Evolutionary conservation across 2,888 invertebrate species (phyloP).

Genomic region (Lasioglossum calceatum): DNA sequence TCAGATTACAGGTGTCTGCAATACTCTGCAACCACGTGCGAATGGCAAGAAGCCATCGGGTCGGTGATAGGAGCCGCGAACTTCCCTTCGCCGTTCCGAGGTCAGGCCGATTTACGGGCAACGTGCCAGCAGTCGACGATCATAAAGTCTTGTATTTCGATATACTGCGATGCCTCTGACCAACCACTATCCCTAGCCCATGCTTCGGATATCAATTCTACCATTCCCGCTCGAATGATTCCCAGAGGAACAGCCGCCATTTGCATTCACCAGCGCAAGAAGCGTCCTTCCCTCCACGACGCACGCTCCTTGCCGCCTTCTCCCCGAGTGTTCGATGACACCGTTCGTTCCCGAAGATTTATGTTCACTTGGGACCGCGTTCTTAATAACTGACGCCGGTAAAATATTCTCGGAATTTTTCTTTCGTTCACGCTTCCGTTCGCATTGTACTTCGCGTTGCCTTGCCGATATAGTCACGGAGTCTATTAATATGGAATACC

Average conservation of each 20-base stretch:
- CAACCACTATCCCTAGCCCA: slow-evolving; percentile 60
- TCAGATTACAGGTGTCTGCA: slow-evolving; percentile 58
- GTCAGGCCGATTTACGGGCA: slow-evolving; percentile 70
- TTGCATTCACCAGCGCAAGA: slow-evolving; percentile 34
- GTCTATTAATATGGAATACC: neutral
- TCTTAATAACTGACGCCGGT: slow-evolving; percentile 8
- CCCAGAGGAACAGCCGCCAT: slow-evolving; percentile 48
- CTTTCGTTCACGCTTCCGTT: neutral
- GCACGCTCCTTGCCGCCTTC: neutral
- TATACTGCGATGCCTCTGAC: slow-evolving; percentile 59
- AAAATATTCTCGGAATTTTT: neutral
- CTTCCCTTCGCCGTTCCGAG: slow-evolving; percentile 16
- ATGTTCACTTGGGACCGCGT: neutral
- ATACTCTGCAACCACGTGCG: slow-evolving; percentile 36
- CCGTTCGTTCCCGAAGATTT: neutral
- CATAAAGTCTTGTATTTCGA: slow-evolving; percentile 70
- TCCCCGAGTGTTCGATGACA: neutral
- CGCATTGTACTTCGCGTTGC: neutral
- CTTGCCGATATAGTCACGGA: neutral
- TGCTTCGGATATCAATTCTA: slow-evolving; percentile 67
- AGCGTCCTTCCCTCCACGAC: neutral
- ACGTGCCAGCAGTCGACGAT: slow-evolving; percentile 70
- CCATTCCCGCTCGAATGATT: slow-evolving; percentile 61
- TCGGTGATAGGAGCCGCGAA: slow-evolving; percentile 9
- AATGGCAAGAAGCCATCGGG: slow-evolving; percentile 43